Evolutionary conservation across 2,888 invertebrate genomes (phyloP).

Genomic region (Actias luna): DNA sequence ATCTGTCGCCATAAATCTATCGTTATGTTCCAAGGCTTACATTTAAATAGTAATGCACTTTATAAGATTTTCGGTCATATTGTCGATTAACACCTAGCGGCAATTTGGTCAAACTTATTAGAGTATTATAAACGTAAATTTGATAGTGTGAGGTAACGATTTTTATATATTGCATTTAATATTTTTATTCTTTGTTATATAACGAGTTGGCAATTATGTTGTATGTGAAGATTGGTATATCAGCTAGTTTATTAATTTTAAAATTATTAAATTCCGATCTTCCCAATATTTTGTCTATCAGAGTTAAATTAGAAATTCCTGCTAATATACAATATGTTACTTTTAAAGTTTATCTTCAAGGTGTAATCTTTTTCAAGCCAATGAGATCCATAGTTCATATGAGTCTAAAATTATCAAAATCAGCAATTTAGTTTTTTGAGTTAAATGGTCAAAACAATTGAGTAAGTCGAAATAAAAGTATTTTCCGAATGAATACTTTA

Average conservation of each 20-base stretch:
- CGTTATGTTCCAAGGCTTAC: not conserved
- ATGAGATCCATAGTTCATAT: too few relatives aligned
- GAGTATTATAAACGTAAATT: not conserved
- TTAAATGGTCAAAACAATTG: too few relatives aligned
- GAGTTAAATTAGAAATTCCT: too few relatives aligned
- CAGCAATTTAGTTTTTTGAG: too few relatives aligned
- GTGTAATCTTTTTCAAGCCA: too few relatives aligned
- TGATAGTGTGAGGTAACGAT: not conserved
- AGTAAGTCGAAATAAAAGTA: too few relatives aligned
- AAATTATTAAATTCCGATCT: not conserved
- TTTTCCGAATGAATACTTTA: too few relatives aligned
- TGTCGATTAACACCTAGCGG: not conserved
- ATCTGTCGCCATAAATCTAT: too few relatives aligned
- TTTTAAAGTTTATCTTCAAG: too few relatives aligned
- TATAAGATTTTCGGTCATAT: not conserved
- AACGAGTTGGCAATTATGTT: not conserved
- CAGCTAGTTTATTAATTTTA: not conserved
- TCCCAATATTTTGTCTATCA: too few relatives aligned
- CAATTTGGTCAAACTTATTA: not conserved
- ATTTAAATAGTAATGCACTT: not conserved
- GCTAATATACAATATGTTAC: not conserved
- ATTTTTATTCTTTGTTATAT: not conserved
- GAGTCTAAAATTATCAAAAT: too few relatives aligned
- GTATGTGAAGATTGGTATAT: not conserved
- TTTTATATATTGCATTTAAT: not conserved